A percentile compares a stretch with the other conserved stretches of the same genome.
Evolutionary conservation across 2,113 vertebrate species (phyloP).

Genomic region (Tachycineta bicolor): DNA sequence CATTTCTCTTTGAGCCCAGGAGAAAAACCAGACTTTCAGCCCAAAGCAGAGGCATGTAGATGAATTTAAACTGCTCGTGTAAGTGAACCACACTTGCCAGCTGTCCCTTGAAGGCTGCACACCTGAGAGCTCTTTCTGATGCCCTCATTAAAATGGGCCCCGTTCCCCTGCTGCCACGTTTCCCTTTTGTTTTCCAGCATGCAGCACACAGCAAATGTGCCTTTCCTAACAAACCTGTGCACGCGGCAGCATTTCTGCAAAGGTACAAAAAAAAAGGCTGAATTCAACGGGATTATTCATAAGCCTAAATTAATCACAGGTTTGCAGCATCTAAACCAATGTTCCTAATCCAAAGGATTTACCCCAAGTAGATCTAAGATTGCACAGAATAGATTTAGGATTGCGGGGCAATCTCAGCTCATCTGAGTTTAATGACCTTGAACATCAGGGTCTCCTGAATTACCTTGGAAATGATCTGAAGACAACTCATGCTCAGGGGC

Average conservation of each 20-base stretch:
- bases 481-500: conserved; percentile 77
- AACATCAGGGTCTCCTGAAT: not conserved
- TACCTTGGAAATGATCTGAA: conserved; percentile 80
- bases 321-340: not conserved
- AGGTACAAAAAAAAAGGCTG: not conserved
- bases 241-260: not conserved
- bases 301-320: not conserved
- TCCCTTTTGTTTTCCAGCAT: not conserved
- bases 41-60: not conserved
- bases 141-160: not conserved
- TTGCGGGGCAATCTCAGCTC: not conserved
- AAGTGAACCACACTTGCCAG: not conserved
- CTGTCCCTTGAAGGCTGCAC: not conserved
- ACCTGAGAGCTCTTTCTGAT: not conserved
- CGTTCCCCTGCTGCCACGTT: not conserved
- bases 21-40: not conserved
- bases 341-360: not conserved
- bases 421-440: not conserved
- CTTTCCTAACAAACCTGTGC: not conserved
- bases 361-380: not conserved
- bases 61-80: not conserved
- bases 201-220: not conserved
- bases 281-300: not conserved
- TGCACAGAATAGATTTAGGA: not conserved
- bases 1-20: not conserved